Conservation (phyloP, 1,140 invertebrate genomes). For the Ips nitidus region DNA sequence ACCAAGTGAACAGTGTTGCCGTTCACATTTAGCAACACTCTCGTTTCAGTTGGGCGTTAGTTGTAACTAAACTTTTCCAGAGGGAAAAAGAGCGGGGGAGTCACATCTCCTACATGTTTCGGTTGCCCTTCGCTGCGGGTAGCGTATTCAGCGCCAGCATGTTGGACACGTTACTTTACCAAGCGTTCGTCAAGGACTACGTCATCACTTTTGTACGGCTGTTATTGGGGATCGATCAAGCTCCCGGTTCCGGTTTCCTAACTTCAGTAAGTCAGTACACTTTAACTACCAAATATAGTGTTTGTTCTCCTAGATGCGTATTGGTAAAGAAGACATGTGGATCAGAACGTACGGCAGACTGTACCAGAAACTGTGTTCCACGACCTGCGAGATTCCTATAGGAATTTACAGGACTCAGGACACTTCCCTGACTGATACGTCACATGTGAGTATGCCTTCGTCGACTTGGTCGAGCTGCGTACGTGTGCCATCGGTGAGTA, state of each 20-base stretch:
- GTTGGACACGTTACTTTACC: slow-evolving; percentile 83
- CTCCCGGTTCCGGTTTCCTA: slow-evolving; percentile 93
- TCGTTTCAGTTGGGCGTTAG: not conserved
- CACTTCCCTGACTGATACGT: slow-evolving; percentile 74
- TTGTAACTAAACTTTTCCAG: slow-evolving; percentile 59
- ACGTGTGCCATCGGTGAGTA: slow-evolving; percentile 71
- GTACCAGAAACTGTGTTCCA: slow-evolving; percentile 97
- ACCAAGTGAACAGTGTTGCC: no score
- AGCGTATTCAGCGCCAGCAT: slow-evolving; percentile 94
- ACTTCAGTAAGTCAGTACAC: slow-evolving; percentile 76
- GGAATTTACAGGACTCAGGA: slow-evolving; percentile 96
- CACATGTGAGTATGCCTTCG: slow-evolving; percentile 76
- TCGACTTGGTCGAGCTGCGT: slow-evolving; percentile 64
- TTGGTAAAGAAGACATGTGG: slow-evolving; percentile 97
- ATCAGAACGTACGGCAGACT: slow-evolving; percentile 95
- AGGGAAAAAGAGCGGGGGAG: slow-evolving; percentile 95
- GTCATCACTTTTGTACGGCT: slow-evolving; percentile 96
- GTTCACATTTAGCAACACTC: no score
- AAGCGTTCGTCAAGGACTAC: slow-evolving; percentile 98
- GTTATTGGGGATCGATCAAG: slow-evolving; percentile 94
- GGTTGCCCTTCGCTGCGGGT: slow-evolving; percentile 95
- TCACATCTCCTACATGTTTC: slow-evolving; percentile 99
- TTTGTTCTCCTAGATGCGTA: slow-evolving; percentile 73
- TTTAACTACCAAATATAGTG: not conserved
- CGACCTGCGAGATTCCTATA: slow-evolving; percentile 98